Conservation (phyloP, 2,113 vertebrate genomes). For the Laticauda colubrina region DNA sequence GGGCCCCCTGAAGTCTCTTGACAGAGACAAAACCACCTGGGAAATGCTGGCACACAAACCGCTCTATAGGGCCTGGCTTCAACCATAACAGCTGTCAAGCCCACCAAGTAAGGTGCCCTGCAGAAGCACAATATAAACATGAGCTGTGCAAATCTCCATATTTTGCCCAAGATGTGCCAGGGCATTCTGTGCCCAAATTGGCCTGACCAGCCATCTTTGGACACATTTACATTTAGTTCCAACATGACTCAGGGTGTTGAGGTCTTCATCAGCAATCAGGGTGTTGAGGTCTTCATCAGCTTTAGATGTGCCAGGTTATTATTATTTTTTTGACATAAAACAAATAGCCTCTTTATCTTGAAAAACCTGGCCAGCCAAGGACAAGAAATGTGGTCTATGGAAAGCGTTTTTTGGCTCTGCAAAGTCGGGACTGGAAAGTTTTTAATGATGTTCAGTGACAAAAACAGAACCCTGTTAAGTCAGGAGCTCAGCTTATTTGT, state of each 20-base stretch:
- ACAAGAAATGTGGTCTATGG: constrained; percentile 61
- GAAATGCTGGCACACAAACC: neutral
- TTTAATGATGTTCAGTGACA: constrained; percentile 66
- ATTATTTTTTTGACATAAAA: constrained; percentile 1
- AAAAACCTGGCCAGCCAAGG: constrained; percentile 65
- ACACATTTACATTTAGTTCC: neutral
- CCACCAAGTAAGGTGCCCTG: neutral
- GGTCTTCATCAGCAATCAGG: neutral
- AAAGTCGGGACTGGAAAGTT: constrained; percentile 63
- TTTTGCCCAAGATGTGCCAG: neutral
- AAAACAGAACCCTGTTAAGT: constrained; percentile 71
- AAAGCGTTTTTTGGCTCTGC: constrained; percentile 65
- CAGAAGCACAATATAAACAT: neutral
- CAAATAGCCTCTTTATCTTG: constrained; percentile 37
- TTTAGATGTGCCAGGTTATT: constrained; percentile 42
- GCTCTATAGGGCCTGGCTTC: neutral
- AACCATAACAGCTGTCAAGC: neutral
- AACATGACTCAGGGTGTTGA: neutral
- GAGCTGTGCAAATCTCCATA: neutral
- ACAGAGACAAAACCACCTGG: neutral
- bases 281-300: neutral
- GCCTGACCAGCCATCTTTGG: neutral
- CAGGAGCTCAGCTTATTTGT: constrained; percentile 44
- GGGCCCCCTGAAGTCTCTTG: neutral
- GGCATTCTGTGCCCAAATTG: neutral